Conservation (phyloP, 2,888 invertebrate species). For the Drosophila siamana region DNA sequence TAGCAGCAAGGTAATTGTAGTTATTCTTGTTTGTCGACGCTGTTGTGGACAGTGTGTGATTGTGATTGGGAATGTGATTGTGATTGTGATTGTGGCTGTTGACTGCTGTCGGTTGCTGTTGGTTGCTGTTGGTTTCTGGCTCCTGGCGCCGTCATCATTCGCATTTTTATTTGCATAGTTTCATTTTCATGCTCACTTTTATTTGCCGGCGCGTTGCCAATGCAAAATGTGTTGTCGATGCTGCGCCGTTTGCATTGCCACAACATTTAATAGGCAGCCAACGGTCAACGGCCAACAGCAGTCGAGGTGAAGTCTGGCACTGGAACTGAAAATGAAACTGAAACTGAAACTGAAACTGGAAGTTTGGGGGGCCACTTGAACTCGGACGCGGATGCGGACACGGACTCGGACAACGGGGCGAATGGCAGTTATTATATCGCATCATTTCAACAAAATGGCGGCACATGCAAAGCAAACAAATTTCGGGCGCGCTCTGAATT, state of each 20-base stretch:
- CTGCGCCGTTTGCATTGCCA: constrained; percentile 59
- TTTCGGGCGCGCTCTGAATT: constrained; percentile 37
- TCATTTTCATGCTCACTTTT: constrained; percentile 69
- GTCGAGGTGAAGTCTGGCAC: constrained; percentile 21
- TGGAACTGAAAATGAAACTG: neutral
- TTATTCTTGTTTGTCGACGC: constrained; percentile 2
- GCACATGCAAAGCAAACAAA: constrained; percentile 64
- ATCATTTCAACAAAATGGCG: constrained; percentile 64
- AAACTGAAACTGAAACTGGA: neutral
- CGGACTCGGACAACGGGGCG: constrained; percentile 32
- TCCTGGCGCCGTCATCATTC: constrained; percentile 23
- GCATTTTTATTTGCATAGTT: constrained; percentile 70
- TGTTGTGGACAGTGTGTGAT: constrained; percentile 7
- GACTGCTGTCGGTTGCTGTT: too few species aligned
- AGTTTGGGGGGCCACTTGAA: too few species aligned
- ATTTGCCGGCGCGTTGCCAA: constrained; percentile 55
- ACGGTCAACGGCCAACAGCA: too few species aligned
- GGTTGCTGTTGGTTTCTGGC: too few species aligned
- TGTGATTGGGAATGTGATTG: constrained; percentile 8
- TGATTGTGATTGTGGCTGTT: constrained; percentile 6
- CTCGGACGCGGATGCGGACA: too few species aligned
- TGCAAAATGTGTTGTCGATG: constrained; percentile 31
- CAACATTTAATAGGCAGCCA: constrained; percentile 68
- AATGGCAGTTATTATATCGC: constrained; percentile 62
- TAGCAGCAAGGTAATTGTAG: constrained; percentile 19